Evolutionary conservation across 2,113 vertebrate genomes (phyloP).

Genomic region (Sciurus niger): DNA sequence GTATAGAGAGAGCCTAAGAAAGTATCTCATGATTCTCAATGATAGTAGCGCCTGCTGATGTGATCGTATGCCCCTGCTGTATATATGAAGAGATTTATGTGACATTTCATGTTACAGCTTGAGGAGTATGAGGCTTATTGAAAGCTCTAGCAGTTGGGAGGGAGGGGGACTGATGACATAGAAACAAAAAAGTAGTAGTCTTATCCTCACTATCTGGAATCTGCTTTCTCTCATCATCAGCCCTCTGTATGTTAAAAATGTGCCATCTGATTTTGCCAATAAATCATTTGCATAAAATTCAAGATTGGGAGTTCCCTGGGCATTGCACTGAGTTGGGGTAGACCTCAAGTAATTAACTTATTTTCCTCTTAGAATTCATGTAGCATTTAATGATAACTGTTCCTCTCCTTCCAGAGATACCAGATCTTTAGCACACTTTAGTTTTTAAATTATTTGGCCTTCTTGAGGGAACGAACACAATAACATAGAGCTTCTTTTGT

Average conservation of each 20-base stretch:
- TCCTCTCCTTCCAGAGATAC: conserved; percentile 4
- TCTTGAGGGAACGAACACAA: conserved; percentile 1
- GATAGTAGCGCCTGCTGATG: not conserved
- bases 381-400: not conserved
- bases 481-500: conserved; percentile 47
- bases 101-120: not conserved
- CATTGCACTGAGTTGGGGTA: not conserved
- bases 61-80: not conserved
- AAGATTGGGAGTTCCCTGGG: not conserved
- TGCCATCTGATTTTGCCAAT: not conserved
- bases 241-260: conserved; percentile 16
- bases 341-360: conserved; percentile 24
- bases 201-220: not conserved
- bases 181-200: not conserved
- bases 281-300: not conserved
- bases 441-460: conserved; percentile 52
- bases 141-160: not conserved
- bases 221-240: conserved; percentile 4
- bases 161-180: not conserved
- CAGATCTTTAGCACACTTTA: conserved; percentile 29
- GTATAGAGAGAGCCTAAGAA: not conserved
- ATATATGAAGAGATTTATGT: fast-evolving
- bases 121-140: not conserved
- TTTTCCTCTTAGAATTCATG: conserved; percentile 38
- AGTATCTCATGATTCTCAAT: not conserved